A percentile compares a stretch with the other conserved stretches of the same genome.
phyloP scores from a whole-genome alignment of 2,797 vertebrate genomes.

The Bovichtus variegatus region DNA sequence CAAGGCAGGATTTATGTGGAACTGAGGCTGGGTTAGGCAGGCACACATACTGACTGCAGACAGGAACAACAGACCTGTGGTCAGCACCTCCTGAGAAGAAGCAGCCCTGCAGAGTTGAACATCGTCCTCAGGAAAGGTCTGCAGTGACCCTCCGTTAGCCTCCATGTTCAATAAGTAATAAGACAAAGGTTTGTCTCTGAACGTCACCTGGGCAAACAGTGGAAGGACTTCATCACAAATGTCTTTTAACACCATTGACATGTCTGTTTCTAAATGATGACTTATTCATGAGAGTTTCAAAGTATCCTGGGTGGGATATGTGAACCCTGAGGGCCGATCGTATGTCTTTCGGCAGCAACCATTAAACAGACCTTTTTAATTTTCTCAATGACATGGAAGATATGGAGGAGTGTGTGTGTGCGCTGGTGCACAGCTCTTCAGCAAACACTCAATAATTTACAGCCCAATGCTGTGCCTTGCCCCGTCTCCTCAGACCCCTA shows the following conservation, averaged over 20 bases:
- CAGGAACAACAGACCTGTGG: slow-evolving; percentile 54
- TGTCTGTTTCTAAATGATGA: background rate
- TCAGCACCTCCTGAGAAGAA: background rate
- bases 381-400: slow-evolving; percentile 18
- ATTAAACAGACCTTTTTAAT: slow-evolving; percentile 8
- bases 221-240: slow-evolving; percentile 6
- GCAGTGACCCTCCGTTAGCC: slow-evolving; percentile 18
- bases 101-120: slow-evolving; percentile 3
- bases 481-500: slow-evolving; percentile 22
- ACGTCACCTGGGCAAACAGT: slow-evolving; percentile 83
- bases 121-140: background rate
- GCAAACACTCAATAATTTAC: slow-evolving; percentile 65
- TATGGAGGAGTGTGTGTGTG: background rate
- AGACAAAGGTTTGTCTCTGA: slow-evolving; percentile 82
- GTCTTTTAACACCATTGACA: background rate
- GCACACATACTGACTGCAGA: background rate
- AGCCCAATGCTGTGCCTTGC: slow-evolving; percentile 23
- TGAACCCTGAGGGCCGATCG: slow-evolving; percentile 9
- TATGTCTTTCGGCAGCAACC: slow-evolving; percentile 1
- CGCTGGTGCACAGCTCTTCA: slow-evolving; percentile 19
- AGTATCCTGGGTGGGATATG: background rate
- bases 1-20: slow-evolving; percentile 13
- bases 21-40: background rate
- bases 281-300: background rate
- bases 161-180: slow-evolving; percentile 68